phyloP scores from a whole-genome alignment of 2,888 invertebrate species.

The Microplitis deprimator region DNA sequence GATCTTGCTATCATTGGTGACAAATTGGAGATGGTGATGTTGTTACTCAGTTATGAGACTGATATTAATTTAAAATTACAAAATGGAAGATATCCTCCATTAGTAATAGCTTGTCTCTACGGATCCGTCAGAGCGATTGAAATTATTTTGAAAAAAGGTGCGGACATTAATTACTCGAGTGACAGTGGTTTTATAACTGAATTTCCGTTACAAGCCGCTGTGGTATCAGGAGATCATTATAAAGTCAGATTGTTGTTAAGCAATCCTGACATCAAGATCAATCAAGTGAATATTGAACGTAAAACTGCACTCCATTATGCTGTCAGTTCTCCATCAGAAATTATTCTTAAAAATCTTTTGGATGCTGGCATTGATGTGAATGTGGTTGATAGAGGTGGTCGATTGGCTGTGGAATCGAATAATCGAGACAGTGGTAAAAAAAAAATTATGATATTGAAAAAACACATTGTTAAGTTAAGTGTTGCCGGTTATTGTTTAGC shows the following conservation, averaged over 20 bases:
- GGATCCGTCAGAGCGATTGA: neutral
- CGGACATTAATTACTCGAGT: neutral
- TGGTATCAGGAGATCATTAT: neutral
- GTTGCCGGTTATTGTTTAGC: neutral
- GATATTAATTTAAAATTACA: neutral
- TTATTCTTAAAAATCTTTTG: neutral
- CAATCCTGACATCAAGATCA: neutral
- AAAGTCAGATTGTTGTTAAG: neutral
- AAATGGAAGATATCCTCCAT: neutral
- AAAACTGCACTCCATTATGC: neutral
- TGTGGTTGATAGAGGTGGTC: neutral
- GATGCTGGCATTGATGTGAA: neutral
- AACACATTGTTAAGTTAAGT: neutral
- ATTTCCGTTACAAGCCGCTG: neutral
- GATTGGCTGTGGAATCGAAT: neutral
- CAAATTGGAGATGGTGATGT: neutral
- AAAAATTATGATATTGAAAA: neutral
- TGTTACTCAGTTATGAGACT: neutral
- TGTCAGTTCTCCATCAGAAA: neutral
- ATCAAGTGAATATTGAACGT: neutral
- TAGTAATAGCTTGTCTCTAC: neutral
- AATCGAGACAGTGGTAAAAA: neutral
- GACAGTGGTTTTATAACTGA: neutral
- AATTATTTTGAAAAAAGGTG: neutral
- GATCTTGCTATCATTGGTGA: neutral